phyloP scores from a whole-genome alignment of 2,888 invertebrate species.

The Cataglyphis altisquamis region DNA sequence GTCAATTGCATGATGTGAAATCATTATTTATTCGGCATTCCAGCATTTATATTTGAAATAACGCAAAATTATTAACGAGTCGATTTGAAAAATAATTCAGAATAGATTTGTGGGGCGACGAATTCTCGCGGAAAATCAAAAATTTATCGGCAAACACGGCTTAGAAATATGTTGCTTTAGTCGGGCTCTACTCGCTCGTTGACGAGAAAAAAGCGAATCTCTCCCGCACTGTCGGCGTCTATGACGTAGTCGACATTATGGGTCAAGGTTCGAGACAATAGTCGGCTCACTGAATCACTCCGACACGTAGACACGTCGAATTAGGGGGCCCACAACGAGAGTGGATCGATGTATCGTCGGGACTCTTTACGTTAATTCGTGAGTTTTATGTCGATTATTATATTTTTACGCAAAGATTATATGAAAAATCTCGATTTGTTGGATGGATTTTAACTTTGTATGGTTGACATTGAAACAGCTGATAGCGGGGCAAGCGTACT shows the following conservation, averaged over 20 bases:
- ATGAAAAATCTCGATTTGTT: background rate
- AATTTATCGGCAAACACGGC: background rate
- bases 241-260: conserved; percentile 76
- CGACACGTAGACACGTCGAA: conserved; percentile 62
- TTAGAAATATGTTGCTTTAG: conserved; percentile 22
- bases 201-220: conserved; percentile 53
- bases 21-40: background rate
- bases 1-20: background rate
- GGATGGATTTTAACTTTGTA: background rate
- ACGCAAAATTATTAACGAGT: background rate
- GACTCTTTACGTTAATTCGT: background rate
- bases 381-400: background rate
- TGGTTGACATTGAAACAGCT: conserved; percentile 38
- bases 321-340: conserved; percentile 52
- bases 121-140: conserved; percentile 10
- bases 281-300: conserved; percentile 73
- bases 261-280: conserved; percentile 80
- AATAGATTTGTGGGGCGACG: background rate
- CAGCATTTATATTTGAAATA: background rate
- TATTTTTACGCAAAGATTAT: background rate
- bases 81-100: background rate
- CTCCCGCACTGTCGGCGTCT: conserved; percentile 39
- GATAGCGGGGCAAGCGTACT: conserved; percentile 6
- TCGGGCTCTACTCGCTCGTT: conserved; percentile 20
- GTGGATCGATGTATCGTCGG: background rate